Base-by-base conservation (phyloP, 2,888 invertebrate genomes). In the Dynastes maya region DNA sequence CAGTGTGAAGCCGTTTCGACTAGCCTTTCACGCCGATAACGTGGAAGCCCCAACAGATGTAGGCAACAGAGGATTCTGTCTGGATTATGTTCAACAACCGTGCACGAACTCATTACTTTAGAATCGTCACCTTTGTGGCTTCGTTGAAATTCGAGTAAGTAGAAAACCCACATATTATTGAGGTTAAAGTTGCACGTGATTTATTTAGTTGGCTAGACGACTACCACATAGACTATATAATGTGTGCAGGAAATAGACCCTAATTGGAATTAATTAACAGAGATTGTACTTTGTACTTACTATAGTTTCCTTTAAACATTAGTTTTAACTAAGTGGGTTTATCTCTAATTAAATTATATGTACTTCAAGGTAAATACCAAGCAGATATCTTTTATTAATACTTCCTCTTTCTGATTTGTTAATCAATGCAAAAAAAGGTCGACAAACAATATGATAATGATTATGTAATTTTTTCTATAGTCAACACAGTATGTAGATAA, bases 11-110 rank as follows among this genome's bases (percentile, higher is more conserved):
- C 96, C 96, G 0, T 96, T 96, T 84, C 91, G 95, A 3, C 86
- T 96, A 1, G 92, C 92, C 86, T 95, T 95, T 82, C 96, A 96
- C 83, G 92, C 95, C 0, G 95, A 96, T 87, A 92, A 92, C 79
- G 90, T 92, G 0, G 96, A 96, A 86, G 93, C 94, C 0, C 96
- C 95, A 0, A 91, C 91, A 4, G 95, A 96, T 84, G 88, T 93
- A 0, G 94, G 92, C 64, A 96, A 96, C 86, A 90, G 94, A 83
- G 96, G 96, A 0, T 96, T 96, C 85, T 96, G 96, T 82, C 88
- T 96, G 5, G 95, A 95, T 87, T 96, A 94, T 84, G 92, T 96
- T 3, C 96, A 96, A 85, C 96, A 96, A 84, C 96, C 96, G 0
- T 96, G 96, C 86, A 95, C 95, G 9, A 95, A 94, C 82, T 84